phyloP scores from a whole-genome alignment of 2,797 vertebrate genomes.

The Falco rusticolus region DNA sequence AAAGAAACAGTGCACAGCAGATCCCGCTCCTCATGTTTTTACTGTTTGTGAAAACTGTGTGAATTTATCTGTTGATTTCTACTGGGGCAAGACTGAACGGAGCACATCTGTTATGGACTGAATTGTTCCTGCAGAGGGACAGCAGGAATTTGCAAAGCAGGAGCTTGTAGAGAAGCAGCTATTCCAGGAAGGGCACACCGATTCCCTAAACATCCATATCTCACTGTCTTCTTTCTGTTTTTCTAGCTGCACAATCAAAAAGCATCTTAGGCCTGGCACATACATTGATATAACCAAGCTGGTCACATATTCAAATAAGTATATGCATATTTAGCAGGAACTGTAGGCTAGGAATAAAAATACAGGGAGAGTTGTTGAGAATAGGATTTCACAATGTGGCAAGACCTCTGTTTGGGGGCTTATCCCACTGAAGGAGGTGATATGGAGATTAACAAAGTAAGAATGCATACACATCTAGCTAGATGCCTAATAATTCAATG shows the following conservation, averaged over 20 bases:
- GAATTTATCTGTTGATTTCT: neutral
- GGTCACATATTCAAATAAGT: neutral
- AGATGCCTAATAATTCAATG: neutral
- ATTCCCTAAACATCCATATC: neutral
- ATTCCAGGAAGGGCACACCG: neutral
- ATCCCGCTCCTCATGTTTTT: neutral
- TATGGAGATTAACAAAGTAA: neutral
- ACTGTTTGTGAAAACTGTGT: neutral
- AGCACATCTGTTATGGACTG: neutral
- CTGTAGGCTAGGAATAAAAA: conserved; percentile 22
- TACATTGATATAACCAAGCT: neutral
- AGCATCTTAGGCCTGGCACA: neutral
- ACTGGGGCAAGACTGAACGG: neutral
- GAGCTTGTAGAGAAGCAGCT: neutral
- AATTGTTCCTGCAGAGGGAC: neutral
- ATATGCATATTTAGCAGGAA: neutral
- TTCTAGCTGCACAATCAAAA: neutral
- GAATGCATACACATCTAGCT: neutral
- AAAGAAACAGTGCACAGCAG: neutral
- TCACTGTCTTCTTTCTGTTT: neutral
- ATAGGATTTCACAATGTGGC: neutral
- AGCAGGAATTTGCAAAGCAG: neutral
- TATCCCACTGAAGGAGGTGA: neutral
- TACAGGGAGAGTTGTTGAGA: neutral
- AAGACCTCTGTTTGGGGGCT: neutral